Percentiles rank a stretch among this genome's conserved stretches.
Evolutionary conservation across 2,888 invertebrate species (phyloP).

Genomic region (Tetheella fluctuosa): DNA sequence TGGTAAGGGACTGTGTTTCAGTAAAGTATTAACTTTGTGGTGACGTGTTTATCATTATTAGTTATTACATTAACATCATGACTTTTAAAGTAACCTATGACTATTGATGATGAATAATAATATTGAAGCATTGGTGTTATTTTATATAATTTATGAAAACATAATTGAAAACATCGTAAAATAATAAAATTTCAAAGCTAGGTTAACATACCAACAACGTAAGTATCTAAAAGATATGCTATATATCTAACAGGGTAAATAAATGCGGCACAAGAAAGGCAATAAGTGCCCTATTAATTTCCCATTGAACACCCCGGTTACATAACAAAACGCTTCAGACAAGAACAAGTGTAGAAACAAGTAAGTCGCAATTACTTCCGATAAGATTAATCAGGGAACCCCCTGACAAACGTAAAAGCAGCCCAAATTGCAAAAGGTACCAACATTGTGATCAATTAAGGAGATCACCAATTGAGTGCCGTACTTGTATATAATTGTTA

Average conservation of each 20-base stretch:
- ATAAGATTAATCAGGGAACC: slow-evolving; percentile 67
- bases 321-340: slow-evolving; percentile 46
- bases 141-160: too few relatives aligned
- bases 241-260: too few relatives aligned
- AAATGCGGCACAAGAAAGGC: too few relatives aligned
- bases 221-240: too few relatives aligned
- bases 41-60: background rate
- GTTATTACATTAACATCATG: too few relatives aligned
- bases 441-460: slow-evolving; percentile 59
- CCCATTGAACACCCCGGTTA: background rate
- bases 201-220: too few relatives aligned
- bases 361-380: slow-evolving; percentile 62
- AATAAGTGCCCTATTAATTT: background rate
- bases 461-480: slow-evolving; percentile 55
- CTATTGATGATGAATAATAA: too few relatives aligned
- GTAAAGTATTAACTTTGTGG: background rate
- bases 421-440: slow-evolving; percentile 61
- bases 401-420: slow-evolving; percentile 60
- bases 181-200: too few relatives aligned
- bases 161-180: too few relatives aligned
- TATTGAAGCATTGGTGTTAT: too few relatives aligned
- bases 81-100: too few relatives aligned
- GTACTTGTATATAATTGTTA: slow-evolving; percentile 27
- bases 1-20: background rate
- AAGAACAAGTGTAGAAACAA: slow-evolving; percentile 53